Base-by-base conservation (phyloP, 2,113 vertebrate species). In the Hystrix cristata region DNA sequence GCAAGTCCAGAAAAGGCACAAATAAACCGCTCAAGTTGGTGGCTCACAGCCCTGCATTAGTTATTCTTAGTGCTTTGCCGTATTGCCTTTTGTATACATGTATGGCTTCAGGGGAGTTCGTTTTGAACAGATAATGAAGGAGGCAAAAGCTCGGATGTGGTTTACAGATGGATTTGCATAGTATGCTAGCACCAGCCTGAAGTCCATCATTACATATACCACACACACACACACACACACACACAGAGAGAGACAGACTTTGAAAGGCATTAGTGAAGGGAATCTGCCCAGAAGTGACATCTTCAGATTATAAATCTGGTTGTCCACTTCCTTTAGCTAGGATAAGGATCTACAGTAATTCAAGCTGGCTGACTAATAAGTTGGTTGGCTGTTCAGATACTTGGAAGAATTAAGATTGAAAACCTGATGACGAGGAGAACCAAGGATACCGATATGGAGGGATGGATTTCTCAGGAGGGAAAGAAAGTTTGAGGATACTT, bases 401-500 rank as follows among this genome's bases (percentile, higher is more conserved):
- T 62, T 85, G 31, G 79, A 55, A 79, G 60, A 9, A 95, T 31
- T 64, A 87, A 79, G 55, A 31, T 27, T 83, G 60, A 83, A 96
- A 97, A 83, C 48, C 5, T 46, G n/a, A 67, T 74, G 48, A 60
- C 51, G 69, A 91, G 48, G 34, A 93, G 9, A 46, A 94, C 48
- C 76, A 29, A n/a, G 9, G 31, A 87, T 23, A 95, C 19, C 46
- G 16, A 72, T 82, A 79, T 21, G 9, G n/a, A 81, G 71, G 15
- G 27, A 64, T 67, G 21, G 25, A 79, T 64, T 87, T 92, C 74
- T 92, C 62, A 83, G 55, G 87, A 87, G 65, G 74, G 9, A 80
- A 90, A 93, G 51, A 84, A 88, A 94, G 31, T 86, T 64, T 43
- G n/a, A 86, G 76, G 60, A 71, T 89, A 81, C 86, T 76, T 89